Evolutionary conservation across 2,888 invertebrate genomes (phyloP), one percentile per base, ranked within the genome.

Genomic region (Meteorus cinctellus): DNA sequence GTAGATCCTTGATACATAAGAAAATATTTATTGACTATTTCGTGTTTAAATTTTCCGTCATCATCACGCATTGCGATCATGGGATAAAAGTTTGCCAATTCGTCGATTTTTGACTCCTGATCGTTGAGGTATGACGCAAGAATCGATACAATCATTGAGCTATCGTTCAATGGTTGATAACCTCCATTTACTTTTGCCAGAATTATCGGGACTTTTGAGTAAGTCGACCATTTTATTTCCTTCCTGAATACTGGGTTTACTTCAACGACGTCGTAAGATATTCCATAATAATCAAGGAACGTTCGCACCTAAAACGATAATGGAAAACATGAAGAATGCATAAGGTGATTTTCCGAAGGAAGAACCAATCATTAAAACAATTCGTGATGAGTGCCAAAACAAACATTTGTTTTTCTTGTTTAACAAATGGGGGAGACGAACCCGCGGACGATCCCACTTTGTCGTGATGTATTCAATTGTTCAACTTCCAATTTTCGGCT

Each of bases 261-360:
- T 91, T 99, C 99, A 3, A 99, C 95, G 8, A 99, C 93, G 83
- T 99, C 95, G 88, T 99, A 99, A 0, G 96, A 96, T 75, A 99
- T 93, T 1, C 98, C 98, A 88, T 95, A 94, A 83, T 95, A 97
- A 90, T 99, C 98, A 14, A 99, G 91, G 88, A 95, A 96, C 0
- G 97, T 95, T 77, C 98, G 92, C 8, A 89, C 89, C 89, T 89
- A 62, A 24, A 41, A 48, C 41, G 0, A 14, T 36, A 4, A 8
- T 1, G 51, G 45, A 69, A 6, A 2, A 41, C 8, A 41, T 41
- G 41, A 12, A 41, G 41, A 12, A 41, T 41, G 12, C 2, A 41
- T 41, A 4, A 0, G 0, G 12, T 41, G 41, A 41, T 41, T 12
- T 41, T 2, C 1, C 12, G 12, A 12, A 4, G 41, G 12, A 2